These are phyloP conservation scores for Eupithecia vulgata DNA, from an alignment of 2,888 invertebrate species.

Conservation along the genomic window DNA sequence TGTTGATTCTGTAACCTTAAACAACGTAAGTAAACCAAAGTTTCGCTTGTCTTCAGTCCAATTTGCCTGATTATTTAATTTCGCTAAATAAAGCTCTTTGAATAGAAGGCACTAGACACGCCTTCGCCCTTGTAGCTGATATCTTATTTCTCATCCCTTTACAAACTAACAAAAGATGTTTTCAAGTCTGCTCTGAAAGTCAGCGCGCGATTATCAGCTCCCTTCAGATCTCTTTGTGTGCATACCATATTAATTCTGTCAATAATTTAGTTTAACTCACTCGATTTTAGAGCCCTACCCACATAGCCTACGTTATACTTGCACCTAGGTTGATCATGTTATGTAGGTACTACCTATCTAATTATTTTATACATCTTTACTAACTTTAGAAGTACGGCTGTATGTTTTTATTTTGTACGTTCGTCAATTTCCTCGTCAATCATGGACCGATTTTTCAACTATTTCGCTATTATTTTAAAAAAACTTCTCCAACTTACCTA, in stretches of 20 bases:
- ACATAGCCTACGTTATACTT: too few relatives aligned
- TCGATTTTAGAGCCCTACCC: neutral
- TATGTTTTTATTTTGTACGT: too few relatives aligned
- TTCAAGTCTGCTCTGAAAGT: slow-evolving; percentile 45
- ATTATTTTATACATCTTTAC: too few relatives aligned
- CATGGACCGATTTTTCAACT: too few relatives aligned
- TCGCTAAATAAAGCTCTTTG: slow-evolving; percentile 9
- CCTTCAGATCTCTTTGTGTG: slow-evolving; percentile 42
- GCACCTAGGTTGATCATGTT: too few relatives aligned
- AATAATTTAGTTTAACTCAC: slow-evolving; percentile 10
- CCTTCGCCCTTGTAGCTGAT: slow-evolving; percentile 27
- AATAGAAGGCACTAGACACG: slow-evolving; percentile 17
- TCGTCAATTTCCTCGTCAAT: too few relatives aligned
- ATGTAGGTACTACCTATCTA: too few relatives aligned
- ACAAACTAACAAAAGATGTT: slow-evolving; percentile 47
- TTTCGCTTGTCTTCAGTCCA: neutral
- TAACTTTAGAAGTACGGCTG: too few relatives aligned
- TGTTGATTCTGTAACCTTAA: neutral
- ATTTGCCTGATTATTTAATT: slow-evolving; percentile 18
- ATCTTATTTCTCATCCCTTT: slow-evolving; percentile 46
- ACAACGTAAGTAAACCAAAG: neutral
- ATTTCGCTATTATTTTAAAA: too few relatives aligned
- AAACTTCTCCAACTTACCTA: too few relatives aligned
- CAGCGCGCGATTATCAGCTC: slow-evolving; percentile 38
- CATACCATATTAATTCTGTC: slow-evolving; percentile 22